Percentiles rank a stretch among this genome's conserved stretches.
These are phyloP conservation scores for Denticeps clupeoides DNA, from an alignment of 2,797 vertebrate genomes.

Conservation along the genomic window DNA sequence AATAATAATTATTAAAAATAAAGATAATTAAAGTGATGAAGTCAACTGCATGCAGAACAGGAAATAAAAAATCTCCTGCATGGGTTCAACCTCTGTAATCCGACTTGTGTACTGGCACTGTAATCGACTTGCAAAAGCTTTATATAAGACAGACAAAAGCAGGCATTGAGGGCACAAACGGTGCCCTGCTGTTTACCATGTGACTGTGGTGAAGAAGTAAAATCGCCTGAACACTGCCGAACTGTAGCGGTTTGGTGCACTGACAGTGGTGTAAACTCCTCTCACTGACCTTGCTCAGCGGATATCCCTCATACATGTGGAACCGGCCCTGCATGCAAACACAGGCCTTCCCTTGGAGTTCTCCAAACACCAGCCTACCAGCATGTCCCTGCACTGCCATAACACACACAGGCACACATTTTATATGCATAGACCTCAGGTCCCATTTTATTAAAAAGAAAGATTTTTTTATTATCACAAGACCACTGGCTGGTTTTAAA, in stretches of 20 bases:
- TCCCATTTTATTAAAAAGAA: too few species aligned
- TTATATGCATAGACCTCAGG: too few species aligned
- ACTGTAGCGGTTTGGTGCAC: too few species aligned
- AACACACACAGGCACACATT: neutral
- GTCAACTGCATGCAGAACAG: too few species aligned
- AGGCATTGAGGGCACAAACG: conserved; percentile 33
- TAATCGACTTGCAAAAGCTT: neutral
- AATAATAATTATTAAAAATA: too few species aligned
- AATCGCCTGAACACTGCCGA: too few species aligned
- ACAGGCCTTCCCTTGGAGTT: conserved; percentile 62
- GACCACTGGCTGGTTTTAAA: too few species aligned
- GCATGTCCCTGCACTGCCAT: conserved; percentile 61
- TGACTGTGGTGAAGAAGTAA: conserved; percentile 35
- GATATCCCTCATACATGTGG: conserved; percentile 72
- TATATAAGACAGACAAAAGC: conserved; percentile 33
- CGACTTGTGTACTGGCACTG: too few species aligned
- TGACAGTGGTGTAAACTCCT: too few species aligned
- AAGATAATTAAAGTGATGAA: conserved; percentile 7
- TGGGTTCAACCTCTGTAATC: too few species aligned
- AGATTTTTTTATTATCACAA: too few species aligned
- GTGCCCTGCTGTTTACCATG: conserved; percentile 35
- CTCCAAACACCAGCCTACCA: conserved; percentile 65
- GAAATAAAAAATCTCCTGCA: neutral
- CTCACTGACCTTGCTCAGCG: conserved; percentile 56
- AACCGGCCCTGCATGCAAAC: conserved; percentile 77